Conservation (phyloP, 2,888 invertebrate species). For the Xanthorhoe designata region DNA sequence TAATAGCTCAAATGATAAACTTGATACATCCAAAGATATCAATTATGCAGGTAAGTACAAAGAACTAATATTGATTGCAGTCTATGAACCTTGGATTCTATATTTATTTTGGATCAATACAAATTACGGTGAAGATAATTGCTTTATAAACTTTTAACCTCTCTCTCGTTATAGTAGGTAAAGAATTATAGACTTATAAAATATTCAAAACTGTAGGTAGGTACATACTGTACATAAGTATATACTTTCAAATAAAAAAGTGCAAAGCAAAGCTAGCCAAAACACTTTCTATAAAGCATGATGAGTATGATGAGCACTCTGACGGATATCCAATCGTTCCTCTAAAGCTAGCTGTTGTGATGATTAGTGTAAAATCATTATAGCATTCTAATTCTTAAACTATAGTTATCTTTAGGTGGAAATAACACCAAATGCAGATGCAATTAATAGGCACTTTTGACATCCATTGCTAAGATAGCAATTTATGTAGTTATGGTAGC, state of each 20-base stretch:
- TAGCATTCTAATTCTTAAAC: not conserved
- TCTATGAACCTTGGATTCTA: not conserved
- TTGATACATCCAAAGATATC: not conserved
- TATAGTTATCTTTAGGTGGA: not conserved
- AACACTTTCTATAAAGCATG: no score
- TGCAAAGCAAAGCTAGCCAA: not conserved
- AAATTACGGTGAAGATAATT: not conserved
- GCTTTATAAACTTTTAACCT: no score
- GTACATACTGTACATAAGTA: no score
- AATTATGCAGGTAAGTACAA: no score
- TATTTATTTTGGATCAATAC: not conserved
- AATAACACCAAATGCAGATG: not conserved
- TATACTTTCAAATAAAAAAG: no score
- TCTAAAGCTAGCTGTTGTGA: not conserved
- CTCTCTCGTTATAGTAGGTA: no score
- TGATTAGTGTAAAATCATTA: not conserved
- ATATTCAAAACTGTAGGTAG: no score
- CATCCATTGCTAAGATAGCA: not conserved
- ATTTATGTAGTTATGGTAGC: no score
- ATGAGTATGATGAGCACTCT: no score
- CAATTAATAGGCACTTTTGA: conserved; percentile 25
- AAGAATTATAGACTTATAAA: no score
- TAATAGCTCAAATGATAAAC: not conserved
- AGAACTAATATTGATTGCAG: not conserved
- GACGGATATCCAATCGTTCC: not conserved